Percentiles rank a stretch among this genome's conserved stretches.
Conservation (phyloP, 2,113 vertebrate genomes). For the Pagrus major region DNA sequence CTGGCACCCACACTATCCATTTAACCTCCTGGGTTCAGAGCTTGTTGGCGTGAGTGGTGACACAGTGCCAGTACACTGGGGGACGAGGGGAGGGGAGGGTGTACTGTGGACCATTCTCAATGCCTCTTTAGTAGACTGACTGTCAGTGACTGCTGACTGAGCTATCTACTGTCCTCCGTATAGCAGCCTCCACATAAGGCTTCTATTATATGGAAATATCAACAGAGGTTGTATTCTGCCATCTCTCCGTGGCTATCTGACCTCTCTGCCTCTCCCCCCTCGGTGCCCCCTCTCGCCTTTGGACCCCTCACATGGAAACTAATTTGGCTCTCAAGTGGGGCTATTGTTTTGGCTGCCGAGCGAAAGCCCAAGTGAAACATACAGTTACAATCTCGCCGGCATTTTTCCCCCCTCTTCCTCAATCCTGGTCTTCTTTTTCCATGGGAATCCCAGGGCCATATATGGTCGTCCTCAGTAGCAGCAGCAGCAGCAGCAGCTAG, state of each 20-base stretch:
- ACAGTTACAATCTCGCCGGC: conserved; percentile 74
- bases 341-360: conserved; percentile 73
- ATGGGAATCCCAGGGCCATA: conserved; percentile 95
- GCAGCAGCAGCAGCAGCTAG: conserved; percentile 49
- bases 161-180: conserved; percentile 47
- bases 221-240: conserved; percentile 56
- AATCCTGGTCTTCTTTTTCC: conserved; percentile 81
- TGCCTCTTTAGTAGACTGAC: conserved; percentile 54
- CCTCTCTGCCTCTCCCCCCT: conserved; percentile 30
- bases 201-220: conserved; percentile 69
- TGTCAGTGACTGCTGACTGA: conserved; percentile 50
- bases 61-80: conserved; percentile 8
- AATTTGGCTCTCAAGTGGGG: conserved; percentile 63
- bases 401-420: conserved; percentile 55
- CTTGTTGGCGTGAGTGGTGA: conserved; percentile 37
- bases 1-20: conserved; percentile 46
- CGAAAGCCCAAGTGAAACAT: conserved; percentile 75
- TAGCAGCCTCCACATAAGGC: conserved; percentile 54
- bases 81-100: not conserved
- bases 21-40: conserved; percentile 51
- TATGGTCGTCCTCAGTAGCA: conserved; percentile 90
- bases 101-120: conserved; percentile 28
- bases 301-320: conserved; percentile 70
- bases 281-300: conserved; percentile 43
- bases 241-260: conserved; percentile 51